Evolutionary conservation across 1,140 invertebrate species (phyloP), one percentile per base, ranked within the genome.

Genomic region (Lutraria rhynchaena): DNA sequence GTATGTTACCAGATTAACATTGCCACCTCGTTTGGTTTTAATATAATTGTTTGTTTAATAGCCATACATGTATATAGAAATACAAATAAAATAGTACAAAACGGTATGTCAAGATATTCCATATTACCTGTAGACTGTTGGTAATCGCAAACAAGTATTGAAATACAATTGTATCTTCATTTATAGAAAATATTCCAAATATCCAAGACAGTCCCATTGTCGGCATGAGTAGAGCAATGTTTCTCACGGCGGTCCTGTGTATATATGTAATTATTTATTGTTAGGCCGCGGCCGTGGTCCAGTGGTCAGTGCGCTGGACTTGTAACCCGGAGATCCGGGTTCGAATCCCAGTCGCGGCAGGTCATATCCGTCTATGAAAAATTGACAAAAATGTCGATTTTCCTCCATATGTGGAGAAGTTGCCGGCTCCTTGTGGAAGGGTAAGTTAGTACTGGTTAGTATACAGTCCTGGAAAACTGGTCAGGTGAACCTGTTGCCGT

Each of bases 121-220:
- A 19, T 51, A 63, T 61, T 76, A 89, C 89, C 88, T 90, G 89
- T 37, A 89, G 55, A 37, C 87, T 87, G 70, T 89, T 90, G 49
- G 82, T 83, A 24, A 89, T 74, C 15, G 87, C 83, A 75, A 90
- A 90, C n/a, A 90, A 41, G 60, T 89, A 88, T 73, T 90, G 87
- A 55, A 90, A 90, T 3, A 87, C 84, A 1, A 88, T 44, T 17
- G 80, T 80, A 3, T 88, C 75, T 27, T 86, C 69, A 65, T 89
- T 89, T 57, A 90, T 83, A 22, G 89, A 83, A 17, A 90, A 80
- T 11, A 89, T 83, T 24, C 89, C 88, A 81, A 90, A 86, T 17
- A 88, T 58, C 89, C 89, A 90, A 3, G 86, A 85, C 22, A 89
- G 35, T 1, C 89, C 89, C 27, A 89, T 76, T 4, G 88, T 55